phyloP scores from a whole-genome alignment of 2,888 invertebrate genomes.

The Diarsia mendica region DNA sequence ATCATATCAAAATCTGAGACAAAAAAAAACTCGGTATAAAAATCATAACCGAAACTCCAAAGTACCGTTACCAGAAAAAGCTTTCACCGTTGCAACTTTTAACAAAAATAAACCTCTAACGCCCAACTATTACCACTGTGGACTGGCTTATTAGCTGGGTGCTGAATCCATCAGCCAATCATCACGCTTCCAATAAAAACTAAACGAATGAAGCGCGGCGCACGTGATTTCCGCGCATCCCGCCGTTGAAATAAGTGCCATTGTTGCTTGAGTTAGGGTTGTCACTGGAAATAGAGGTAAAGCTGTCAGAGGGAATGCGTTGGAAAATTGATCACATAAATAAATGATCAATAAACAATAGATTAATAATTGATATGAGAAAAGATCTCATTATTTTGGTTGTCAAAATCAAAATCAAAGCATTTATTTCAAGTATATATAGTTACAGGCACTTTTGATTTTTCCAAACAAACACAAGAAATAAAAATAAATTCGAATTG shows the following conservation, averaged over 20 bases:
- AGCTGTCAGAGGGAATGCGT: not conserved
- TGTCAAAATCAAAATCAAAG: too few relatives aligned
- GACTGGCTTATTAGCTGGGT: slow-evolving; percentile 30
- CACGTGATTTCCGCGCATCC: slow-evolving; percentile 74
- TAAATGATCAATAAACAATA: not conserved
- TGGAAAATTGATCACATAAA: not conserved
- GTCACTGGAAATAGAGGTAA: not conserved
- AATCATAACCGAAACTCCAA: not conserved
- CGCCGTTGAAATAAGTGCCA: slow-evolving; percentile 50
- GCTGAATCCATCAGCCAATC: slow-evolving; percentile 52
- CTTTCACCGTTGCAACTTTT: slow-evolving; percentile 12
- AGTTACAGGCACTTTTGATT: too few relatives aligned
- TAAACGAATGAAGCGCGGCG: slow-evolving; percentile 58
- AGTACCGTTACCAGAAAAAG: slow-evolving; percentile 32
- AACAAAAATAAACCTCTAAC: slow-evolving; percentile 16
- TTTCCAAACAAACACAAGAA: too few relatives aligned
- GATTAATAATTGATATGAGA: not conserved
- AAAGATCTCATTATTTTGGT: too few relatives aligned
- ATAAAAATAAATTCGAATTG: too few relatives aligned
- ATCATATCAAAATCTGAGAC: not conserved
- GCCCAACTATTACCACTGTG: slow-evolving; percentile 37
- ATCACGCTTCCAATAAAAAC: slow-evolving; percentile 53
- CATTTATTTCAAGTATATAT: too few relatives aligned
- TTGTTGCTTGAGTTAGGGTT: slow-evolving; percentile 49
- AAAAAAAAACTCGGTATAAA: not conserved